Percentiles rank a stretch among this genome's conserved stretches.
Evolutionary conservation across 2,888 invertebrate species (phyloP).

Genomic region (Philhelius pedissequus): DNA sequence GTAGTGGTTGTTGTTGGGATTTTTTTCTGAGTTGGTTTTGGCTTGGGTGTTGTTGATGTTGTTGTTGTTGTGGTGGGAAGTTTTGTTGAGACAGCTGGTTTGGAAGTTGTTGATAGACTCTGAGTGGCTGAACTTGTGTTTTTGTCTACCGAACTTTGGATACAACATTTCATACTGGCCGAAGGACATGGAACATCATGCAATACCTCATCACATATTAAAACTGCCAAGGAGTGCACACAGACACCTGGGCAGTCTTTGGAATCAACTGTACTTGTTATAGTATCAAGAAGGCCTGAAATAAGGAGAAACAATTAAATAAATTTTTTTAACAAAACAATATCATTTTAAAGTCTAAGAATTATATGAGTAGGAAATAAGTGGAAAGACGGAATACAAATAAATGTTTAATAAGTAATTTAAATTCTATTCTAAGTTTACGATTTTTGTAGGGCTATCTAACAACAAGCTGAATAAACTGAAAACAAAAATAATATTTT

Average conservation of each 20-base stretch:
- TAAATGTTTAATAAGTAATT: no score
- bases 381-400: no score
- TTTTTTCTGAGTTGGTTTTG: slow-evolving; percentile 69
- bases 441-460: no score
- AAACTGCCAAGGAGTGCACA: slow-evolving; percentile 90
- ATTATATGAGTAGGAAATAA: no score
- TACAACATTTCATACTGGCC: slow-evolving; percentile 90
- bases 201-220: slow-evolving; percentile 91
- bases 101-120: slow-evolving; percentile 60
- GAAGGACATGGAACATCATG: slow-evolving; percentile 90
- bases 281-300: slow-evolving; percentile 88
- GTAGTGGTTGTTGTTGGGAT: slow-evolving; percentile 69
- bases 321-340: no score
- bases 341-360: no score
- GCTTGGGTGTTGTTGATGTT: slow-evolving; percentile 75
- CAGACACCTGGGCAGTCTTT: slow-evolving; percentile 94
- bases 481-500: no score
- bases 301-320: not conserved
- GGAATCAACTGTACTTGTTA: slow-evolving; percentile 90
- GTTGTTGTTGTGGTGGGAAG: slow-evolving; percentile 71
- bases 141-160: slow-evolving; percentile 85
- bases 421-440: no score
- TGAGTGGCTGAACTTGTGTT: slow-evolving; percentile 71
- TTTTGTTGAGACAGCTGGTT: slow-evolving; percentile 70
- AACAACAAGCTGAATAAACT: no score